Conservation (phyloP, 35 echinoderm and acorn worm species). For the Diadema setosum region DNA sequence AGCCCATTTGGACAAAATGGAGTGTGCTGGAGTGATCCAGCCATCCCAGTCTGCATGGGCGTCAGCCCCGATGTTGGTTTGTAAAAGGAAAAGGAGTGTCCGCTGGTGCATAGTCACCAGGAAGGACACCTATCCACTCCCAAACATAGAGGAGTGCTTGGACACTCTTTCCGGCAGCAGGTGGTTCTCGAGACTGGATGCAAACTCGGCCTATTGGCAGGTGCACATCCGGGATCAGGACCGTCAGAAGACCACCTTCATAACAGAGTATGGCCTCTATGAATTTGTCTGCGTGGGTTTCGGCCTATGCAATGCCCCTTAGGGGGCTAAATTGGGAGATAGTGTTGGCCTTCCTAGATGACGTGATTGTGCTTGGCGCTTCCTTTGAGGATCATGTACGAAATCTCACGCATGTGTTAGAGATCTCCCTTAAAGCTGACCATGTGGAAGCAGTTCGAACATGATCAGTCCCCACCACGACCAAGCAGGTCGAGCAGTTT, state of each 20-base stretch:
- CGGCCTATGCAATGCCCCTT: conserved; percentile 27
- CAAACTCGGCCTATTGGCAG: conserved; percentile 42
- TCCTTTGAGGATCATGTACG: background rate
- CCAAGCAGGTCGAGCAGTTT: conserved; percentile 29
- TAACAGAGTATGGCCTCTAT: conserved; percentile 41
- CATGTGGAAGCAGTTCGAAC: conserved; percentile 8
- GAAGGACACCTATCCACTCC: conserved; percentile 24
- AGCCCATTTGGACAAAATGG: background rate
- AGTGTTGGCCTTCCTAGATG: conserved; percentile 41
- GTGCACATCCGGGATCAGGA: background rate
- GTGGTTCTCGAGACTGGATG: conserved; percentile 72
- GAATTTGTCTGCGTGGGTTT: conserved; percentile 6
- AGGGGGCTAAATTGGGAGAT: conserved; percentile 29
- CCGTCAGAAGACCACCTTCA: conserved; percentile 42
- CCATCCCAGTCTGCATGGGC: conserved; percentile 27
- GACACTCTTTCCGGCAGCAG: conserved; percentile 21
- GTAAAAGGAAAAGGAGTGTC: too few species aligned
- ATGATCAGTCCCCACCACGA: background rate
- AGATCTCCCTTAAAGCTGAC: background rate
- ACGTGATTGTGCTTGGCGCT: conserved; percentile 15
- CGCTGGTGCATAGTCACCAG: background rate
- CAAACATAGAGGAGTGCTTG: conserved; percentile 30
- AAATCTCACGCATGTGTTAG: background rate
- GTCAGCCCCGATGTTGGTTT: background rate
- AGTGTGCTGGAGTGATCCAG: conserved; percentile 10